Evolutionary conservation across 2,797 vertebrate species (phyloP).

Genomic region (Pipistrellus pygmaeus): DNA sequence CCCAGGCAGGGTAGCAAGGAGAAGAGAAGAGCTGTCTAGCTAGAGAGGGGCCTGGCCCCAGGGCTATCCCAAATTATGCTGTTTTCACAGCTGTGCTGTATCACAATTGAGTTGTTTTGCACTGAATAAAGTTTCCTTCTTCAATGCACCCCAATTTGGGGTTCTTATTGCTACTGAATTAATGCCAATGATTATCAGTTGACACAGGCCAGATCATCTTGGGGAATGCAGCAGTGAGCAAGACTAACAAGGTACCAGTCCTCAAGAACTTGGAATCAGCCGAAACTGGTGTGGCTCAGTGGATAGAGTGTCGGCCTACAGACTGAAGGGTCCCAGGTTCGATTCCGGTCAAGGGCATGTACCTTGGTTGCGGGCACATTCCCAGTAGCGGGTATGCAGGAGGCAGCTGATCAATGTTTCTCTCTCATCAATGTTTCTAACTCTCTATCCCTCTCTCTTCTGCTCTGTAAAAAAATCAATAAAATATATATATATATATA

Average conservation of each 20-base stretch:
- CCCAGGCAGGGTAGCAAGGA: not conserved
- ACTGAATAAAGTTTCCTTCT: not conserved
- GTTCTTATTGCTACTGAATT: not conserved
- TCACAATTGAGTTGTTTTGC: not conserved
- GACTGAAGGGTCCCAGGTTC: too few relatives aligned
- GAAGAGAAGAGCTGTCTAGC: not conserved
- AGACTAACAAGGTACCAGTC: not conserved
- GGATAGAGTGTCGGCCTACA: too few relatives aligned
- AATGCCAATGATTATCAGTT: not conserved
- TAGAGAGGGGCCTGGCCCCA: not conserved
- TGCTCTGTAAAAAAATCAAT: too few relatives aligned
- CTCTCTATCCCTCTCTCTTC: too few relatives aligned
- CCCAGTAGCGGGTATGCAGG: too few relatives aligned
- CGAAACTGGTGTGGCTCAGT: too few relatives aligned
- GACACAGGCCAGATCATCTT: not conserved
- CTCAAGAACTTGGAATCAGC: not conserved
- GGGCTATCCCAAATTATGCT: not conserved
- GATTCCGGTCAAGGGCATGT: too few relatives aligned
- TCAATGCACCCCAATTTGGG: not conserved
- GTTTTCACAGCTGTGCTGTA: not conserved
- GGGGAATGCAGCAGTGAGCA: not conserved
- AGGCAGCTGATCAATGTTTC: too few relatives aligned
- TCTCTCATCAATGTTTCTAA: too few relatives aligned
- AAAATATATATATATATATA: too few relatives aligned
- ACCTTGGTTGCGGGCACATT: too few relatives aligned